Evolutionary conservation across 2,113 vertebrate species (phyloP).

Genomic region (Psilopsiagon aurifrons): DNA sequence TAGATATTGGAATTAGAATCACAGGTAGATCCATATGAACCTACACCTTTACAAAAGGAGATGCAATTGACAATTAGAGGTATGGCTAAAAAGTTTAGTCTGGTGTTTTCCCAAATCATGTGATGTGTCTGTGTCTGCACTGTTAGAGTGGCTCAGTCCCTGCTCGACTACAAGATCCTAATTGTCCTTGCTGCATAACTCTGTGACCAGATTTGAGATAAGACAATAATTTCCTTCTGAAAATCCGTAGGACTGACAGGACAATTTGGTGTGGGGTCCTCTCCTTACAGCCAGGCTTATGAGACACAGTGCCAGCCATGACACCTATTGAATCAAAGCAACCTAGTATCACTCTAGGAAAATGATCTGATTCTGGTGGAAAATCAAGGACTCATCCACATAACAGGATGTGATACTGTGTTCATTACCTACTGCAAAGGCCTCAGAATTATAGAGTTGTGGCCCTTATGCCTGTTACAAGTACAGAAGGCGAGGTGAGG

Average conservation of each 20-base stretch:
- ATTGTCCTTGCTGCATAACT: rapidly evolving
- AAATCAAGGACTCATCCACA: background rate
- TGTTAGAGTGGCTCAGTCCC: background rate
- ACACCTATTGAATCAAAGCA: background rate
- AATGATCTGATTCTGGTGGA: background rate
- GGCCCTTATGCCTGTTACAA: background rate
- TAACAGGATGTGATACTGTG: background rate
- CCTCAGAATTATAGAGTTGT: background rate
- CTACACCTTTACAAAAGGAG: background rate
- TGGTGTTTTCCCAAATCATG: background rate
- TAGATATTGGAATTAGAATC: background rate
- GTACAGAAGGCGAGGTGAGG: background rate
- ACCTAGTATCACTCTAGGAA: background rate
- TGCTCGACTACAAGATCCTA: background rate
- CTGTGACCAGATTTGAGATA: background rate
- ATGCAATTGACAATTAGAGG: background rate
- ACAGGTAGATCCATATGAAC: background rate
- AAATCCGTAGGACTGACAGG: background rate
- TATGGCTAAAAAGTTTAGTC: background rate
- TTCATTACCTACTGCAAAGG: background rate
- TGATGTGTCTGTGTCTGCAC: background rate
- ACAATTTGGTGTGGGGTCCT: background rate
- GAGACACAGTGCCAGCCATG: background rate
- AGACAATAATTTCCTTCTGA: background rate
- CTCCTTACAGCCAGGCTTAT: background rate